Evolutionary conservation across 2,797 vertebrate species (phyloP).

Genomic region (Percopsis omiscomaycus): DNA sequence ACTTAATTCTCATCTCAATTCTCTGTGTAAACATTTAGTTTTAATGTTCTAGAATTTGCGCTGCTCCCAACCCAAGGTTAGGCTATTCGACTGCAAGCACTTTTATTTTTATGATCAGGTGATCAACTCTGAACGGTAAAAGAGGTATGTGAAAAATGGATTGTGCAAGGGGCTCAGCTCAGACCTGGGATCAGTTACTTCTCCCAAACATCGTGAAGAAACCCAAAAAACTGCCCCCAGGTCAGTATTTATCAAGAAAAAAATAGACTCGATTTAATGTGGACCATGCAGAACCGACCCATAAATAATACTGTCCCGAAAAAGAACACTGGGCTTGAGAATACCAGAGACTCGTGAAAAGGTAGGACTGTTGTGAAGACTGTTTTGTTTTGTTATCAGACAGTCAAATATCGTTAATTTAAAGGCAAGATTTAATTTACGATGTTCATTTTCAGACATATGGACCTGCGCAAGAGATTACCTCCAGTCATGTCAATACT

Average conservation of each 20-base stretch:
- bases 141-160: constrained; percentile 65
- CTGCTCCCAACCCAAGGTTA: background rate
- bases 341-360: constrained; percentile 35
- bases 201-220: constrained; percentile 6
- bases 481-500: constrained; percentile 52
- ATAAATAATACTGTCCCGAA: constrained; percentile 69
- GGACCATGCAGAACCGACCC: constrained; percentile 75
- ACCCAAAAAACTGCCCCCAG: constrained; percentile 23
- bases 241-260: constrained; percentile 36
- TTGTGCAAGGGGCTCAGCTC: constrained; percentile 10
- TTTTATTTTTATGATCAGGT: no score
- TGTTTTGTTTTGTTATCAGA: background rate
- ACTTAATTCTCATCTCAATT: background rate
- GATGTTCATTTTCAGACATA: constrained; percentile 41
- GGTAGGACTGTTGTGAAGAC: constrained; percentile 40
- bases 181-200: constrained; percentile 43
- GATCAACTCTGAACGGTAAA: constrained; percentile 2
- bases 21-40: constrained; percentile 50
- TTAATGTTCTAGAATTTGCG: constrained; percentile 35
- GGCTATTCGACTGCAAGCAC: no score
- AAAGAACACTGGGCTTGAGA: constrained; percentile 48
- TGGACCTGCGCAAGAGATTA: background rate
- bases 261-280: constrained; percentile 59
- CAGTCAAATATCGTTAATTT: background rate
- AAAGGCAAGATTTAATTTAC: background rate